Percentiles rank a stretch among this genome's conserved stretches.
phyloP scores from a whole-genome alignment of 2,888 invertebrate genomes.

The Acleris sparsana region DNA sequence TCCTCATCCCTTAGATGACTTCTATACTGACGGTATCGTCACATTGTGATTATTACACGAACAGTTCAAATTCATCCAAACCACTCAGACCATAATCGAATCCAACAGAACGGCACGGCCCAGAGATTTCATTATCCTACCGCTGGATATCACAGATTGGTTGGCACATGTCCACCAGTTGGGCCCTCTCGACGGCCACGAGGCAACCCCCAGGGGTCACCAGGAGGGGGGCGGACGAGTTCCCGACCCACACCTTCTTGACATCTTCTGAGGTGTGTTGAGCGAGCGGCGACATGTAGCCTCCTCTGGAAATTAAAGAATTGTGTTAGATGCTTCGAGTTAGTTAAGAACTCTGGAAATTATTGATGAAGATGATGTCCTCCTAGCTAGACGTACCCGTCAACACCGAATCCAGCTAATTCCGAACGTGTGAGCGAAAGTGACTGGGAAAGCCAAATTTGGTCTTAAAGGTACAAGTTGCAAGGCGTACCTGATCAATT shows the following conservation, averaged over 20 bases:
- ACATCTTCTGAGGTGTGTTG: constrained; percentile 69
- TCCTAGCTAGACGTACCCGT: no score
- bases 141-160: constrained; percentile 78
- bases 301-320: constrained; percentile 64
- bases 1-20: no score
- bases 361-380: no score
- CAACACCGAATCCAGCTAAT: no score
- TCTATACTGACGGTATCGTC: neutral
- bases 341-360: no score
- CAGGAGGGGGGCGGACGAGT: constrained; percentile 63
- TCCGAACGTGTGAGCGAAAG: no score
- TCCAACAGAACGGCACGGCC: constrained; percentile 60
- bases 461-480: no score
- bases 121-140: constrained; percentile 62
- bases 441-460: no score
- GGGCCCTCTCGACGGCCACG: constrained; percentile 74
- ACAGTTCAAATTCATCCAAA: neutral
- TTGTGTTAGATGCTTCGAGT: neutral
- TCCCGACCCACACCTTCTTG: constrained; percentile 78
- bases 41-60: neutral
- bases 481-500: no score
- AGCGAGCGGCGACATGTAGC: constrained; percentile 72
- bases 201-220: constrained; percentile 73
- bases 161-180: constrained; percentile 62
- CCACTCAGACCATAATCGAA: constrained; percentile 31